Percentiles rank a stretch among this genome's conserved stretches.
Conservation (phyloP, 2,888 invertebrate species). For the Microctonus hyperodae region DNA sequence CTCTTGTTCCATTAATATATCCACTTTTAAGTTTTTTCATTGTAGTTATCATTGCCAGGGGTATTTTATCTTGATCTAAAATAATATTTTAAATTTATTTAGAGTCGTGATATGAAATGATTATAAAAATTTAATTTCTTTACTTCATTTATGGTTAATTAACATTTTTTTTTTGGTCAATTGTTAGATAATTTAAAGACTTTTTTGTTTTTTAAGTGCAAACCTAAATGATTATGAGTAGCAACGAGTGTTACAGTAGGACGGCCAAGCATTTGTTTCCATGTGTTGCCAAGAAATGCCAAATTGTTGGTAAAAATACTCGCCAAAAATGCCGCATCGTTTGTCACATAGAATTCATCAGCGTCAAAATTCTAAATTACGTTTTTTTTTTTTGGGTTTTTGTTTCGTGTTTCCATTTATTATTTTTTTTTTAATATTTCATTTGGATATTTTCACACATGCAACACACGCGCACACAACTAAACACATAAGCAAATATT, state of each 20-base stretch:
- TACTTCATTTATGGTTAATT: too few species aligned
- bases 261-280: constrained; percentile 96
- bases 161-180: too few species aligned
- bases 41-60: constrained; percentile 94
- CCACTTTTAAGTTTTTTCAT: constrained; percentile 98
- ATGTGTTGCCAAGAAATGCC: constrained; percentile 94
- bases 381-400: constrained; percentile 35
- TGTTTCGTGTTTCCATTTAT: constrained; percentile 49
- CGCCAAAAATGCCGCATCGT: constrained; percentile 93
- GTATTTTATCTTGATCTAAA: constrained; percentile 88
- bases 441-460: not conserved
- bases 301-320: constrained; percentile 94
- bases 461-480: constrained; percentile 21
- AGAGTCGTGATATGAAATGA: not conserved
- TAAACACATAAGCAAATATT: constrained; percentile 27
- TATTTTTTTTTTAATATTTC: not conserved
- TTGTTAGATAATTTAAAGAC: not conserved
- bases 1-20: constrained; percentile 98
- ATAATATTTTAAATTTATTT: constrained; percentile 26
- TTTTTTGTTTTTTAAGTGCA: constrained; percentile 46
- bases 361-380: constrained; percentile 82
- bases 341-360: constrained; percentile 96
- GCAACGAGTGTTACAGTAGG: constrained; percentile 92
- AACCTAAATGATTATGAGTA: constrained; percentile 86
- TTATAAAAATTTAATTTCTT: not conserved